Base-by-base conservation (phyloP, 2,888 invertebrate genomes). In the Ferrisia virgata region DNA sequence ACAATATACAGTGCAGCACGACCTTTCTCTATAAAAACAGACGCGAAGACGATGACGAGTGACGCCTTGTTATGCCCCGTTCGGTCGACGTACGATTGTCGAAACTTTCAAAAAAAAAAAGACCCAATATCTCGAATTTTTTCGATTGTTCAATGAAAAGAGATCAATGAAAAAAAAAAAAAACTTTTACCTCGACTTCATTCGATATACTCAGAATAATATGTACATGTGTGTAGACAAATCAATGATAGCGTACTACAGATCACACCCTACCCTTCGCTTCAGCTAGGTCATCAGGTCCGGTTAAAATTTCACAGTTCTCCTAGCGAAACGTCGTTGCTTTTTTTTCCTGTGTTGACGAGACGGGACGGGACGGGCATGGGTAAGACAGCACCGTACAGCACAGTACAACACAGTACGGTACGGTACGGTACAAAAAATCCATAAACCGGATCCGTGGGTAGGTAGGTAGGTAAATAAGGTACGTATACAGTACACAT, bases 211-310 rank as follows among this genome's bases (percentile, higher is more conserved):
- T 8, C 13, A 40, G 8, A 2, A 40, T n/a, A n/a, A n/a, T n/a
- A n/a, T n/a, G n/a, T n/a, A n/a, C n/a, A n/a, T n/a, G n/a, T n/a
- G 13, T 47, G 18, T 3, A 18, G 0, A 11, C 13, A 3, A 47
- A 47, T 47, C 47, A 47, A 47, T 18, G 47, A 47, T 47, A 47
- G 18, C n/a, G 47, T 18, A 47, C 3, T 2, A 18, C 47, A 47
- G 47, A 47, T 2, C 43, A 47, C 18, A 47, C 47, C 18, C 47
- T 47, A 47, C 47, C 47, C 47, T 47, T 47, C 47, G 47, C 18
- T 47, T 47, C 58, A 64, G 58, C 58, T 64, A 64, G 58, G 58
- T 64, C 58, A 64, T 64, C 58, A 28, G 58, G 58, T 64, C 58
- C 58, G 58, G 58, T 64, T 64, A 64, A 64, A 64, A 64, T 64